Evolutionary conservation across 1,140 invertebrate genomes (phyloP).

Genomic region (Saccostrea glomerata): DNA sequence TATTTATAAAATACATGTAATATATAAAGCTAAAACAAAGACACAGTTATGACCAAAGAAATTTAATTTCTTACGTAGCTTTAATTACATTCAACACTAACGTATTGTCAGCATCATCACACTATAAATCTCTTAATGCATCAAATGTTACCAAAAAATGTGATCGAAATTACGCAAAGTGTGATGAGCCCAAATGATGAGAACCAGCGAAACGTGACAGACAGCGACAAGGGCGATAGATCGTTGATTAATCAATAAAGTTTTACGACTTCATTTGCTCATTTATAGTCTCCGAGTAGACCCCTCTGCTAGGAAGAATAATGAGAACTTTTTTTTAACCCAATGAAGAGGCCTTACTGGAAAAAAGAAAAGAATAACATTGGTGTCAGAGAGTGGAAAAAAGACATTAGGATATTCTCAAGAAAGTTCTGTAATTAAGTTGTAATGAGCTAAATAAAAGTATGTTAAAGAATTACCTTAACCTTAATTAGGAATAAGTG

Average conservation of each 20-base stretch:
- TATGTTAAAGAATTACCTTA: not conserved
- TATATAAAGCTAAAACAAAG: no score
- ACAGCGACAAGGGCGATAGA: not conserved
- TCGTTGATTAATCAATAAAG: constrained; percentile 1
- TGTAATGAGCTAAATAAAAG: not conserved
- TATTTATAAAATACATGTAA: no score
- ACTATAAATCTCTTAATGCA: not conserved
- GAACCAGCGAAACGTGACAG: not conserved
- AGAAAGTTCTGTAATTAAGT: not conserved
- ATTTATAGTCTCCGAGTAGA: not conserved
- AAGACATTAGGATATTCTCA: no score
- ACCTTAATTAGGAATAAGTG: not conserved
- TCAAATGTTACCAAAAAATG: not conserved
- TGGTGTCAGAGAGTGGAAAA: no score
- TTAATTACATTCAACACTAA: no score
- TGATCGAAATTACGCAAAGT: not conserved
- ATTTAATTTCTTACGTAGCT: no score
- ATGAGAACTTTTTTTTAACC: not conserved
- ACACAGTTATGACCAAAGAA: not conserved
- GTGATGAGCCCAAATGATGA: not conserved
- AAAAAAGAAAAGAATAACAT: not conserved
- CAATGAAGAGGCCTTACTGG: not conserved
- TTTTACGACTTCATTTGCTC: constrained; percentile 17
- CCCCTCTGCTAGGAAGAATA: not conserved
- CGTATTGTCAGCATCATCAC: no score